These are phyloP conservation scores for Armadillidium nasatum DNA, from an alignment of 1,140 invertebrate species.

Conservation along the genomic window DNA sequence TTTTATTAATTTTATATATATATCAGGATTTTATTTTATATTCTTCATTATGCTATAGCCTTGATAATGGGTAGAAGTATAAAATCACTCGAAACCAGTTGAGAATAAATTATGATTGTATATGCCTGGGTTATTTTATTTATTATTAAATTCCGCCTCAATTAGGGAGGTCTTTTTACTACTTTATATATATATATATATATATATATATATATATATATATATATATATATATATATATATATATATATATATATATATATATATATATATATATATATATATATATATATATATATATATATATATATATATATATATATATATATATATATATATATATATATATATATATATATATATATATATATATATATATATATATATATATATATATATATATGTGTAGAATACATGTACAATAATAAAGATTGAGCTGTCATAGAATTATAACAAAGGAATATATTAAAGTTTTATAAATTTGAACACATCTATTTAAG, in stretches of 20 bases:
- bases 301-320: constrained; percentile 15
- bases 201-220: not conserved
- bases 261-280: not conserved
- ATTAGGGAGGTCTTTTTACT: too few relatives aligned
- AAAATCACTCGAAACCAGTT: too few relatives aligned
- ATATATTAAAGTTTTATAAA: not conserved
- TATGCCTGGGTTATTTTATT: too few relatives aligned
- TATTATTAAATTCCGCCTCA: too few relatives aligned
- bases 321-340: not conserved
- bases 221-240: not conserved
- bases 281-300: not conserved
- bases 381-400: constrained; percentile 5
- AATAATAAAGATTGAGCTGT: not conserved
- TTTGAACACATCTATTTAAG: not conserved
- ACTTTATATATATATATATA: not conserved
- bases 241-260: not conserved
- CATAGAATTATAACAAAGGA: too few relatives aligned
- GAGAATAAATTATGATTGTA: too few relatives aligned
- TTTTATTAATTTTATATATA: not conserved
- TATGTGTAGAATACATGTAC: not conserved
- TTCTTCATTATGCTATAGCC: not conserved
- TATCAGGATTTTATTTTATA: not conserved
- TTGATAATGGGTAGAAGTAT: too few relatives aligned
- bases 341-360: constrained; percentile 4
- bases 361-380: constrained; percentile 11